Evolutionary conservation across 2,113 vertebrate genomes (phyloP), one percentile per base, ranked within the genome.

Genomic region (Phyllostomus discolor): DNA sequence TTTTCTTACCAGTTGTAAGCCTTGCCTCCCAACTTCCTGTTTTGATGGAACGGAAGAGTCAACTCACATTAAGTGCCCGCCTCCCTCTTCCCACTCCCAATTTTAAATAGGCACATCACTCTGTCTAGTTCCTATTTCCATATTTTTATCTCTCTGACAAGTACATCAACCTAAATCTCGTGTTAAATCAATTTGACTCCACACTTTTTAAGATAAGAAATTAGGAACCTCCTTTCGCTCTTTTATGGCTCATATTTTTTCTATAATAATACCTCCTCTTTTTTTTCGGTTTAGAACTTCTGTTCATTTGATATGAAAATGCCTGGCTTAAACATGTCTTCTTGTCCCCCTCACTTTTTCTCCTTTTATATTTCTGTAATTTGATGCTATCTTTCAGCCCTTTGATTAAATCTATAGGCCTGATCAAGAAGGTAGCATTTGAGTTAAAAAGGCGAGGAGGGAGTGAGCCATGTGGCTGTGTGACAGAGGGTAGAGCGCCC

Each of bases 11-110:
- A 35, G 26, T 75, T 75, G 72, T 79, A 73, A 69, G 7, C n/a
- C 15, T 81, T 69, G 20, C 89, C 69, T 93, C 35, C 81, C 67
- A 89, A 12, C 85, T 76, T 94, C 54, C 78, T 95, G 79, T 94
- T 92, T 82, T 90, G 50, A 48, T 86, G 72, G 73, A 86, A 82
- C 26, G 5, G 33, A 89, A 64, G 69, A 64, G 31, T 94, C 85
- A 81, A 5, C 8, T 52, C n/a, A n/a, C 5, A 31, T 24, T 16
- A 24, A 31, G n/a, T 76, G n/a, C 64, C 54, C 67, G 20, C 69
- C 28, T 73, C 46, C 17, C 16, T 69, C 73, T 89, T 52, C 62
- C 52, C 28, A 19, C 69, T 83, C 76, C 54, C 15, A 17, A 0
- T 76, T 59, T 82, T 87, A 70, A 38, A 12, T 14, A 41, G 41